phyloP scores from a whole-genome alignment of 2,797 vertebrate genomes.

The Carcharodon carcharias region DNA sequence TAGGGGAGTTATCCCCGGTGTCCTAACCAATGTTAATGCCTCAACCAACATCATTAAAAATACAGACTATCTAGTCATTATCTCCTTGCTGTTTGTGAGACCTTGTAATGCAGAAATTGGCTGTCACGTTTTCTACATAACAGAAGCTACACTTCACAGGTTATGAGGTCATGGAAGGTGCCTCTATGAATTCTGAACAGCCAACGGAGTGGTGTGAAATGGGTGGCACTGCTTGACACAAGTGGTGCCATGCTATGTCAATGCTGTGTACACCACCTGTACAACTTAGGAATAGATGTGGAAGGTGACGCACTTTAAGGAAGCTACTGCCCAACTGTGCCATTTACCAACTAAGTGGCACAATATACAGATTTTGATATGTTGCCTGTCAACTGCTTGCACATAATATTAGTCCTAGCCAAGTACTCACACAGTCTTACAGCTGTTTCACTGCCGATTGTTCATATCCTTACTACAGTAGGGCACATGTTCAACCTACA shows the following conservation, averaged over 20 bases:
- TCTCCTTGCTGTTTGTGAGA: background rate
- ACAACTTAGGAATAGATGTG: background rate
- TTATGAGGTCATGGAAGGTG: background rate
- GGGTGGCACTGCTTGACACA: background rate
- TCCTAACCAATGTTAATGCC: background rate
- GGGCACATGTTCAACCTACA: background rate
- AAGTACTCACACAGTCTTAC: background rate
- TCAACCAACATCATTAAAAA: background rate
- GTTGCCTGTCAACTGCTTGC: background rate
- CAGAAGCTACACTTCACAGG: background rate
- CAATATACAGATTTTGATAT: background rate
- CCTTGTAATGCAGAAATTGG: background rate
- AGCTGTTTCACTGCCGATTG: background rate
- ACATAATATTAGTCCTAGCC: background rate
- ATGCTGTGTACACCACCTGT: background rate
- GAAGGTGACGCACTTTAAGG: background rate
- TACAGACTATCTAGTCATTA: background rate
- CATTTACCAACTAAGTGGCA: background rate
- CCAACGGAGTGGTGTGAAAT: background rate
- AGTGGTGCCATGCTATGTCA: background rate
- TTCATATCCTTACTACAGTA: background rate
- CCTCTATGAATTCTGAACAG: background rate
- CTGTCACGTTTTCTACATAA: background rate
- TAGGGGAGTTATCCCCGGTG: background rate
- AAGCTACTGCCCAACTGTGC: background rate